Base-by-base conservation (phyloP, 2,797 vertebrate genomes). In the Acanthurus tractus region DNA sequence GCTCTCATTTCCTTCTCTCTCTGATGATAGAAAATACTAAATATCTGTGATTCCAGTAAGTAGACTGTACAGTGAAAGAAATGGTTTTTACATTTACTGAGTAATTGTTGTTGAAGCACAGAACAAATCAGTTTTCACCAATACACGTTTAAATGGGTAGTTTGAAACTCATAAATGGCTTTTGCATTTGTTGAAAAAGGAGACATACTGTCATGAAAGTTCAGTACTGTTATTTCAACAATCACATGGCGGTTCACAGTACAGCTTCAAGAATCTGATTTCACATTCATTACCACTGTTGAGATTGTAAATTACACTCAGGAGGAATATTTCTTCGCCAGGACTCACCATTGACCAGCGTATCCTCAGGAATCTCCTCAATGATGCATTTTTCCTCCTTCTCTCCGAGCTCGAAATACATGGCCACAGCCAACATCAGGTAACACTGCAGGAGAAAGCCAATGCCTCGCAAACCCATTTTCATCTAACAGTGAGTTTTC, bases 351-450 rank as follows among this genome's bases (percentile, higher is more conserved):
- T 95, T 95, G 59, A 97, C 93, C 85, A 97, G 70, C 0, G 91
- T 96, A 88, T 97, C 96, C 0, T 94, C 92, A 48, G 97, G 97
- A 90, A 98, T 73, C 9, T 99, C 97, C 87, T 98, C 96, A 1
- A 98, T 97, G 70, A 99, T 93, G 81, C 97, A 99, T 89, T 96
- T 98, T 85, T 97, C 95, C 85, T 96, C 96, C 89, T 92, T 93
- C 83, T 97, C 96, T 25, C 91, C 96, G 0, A 88, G 88, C 25
- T 97, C 96, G 89, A 98, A 98, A 88, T 95, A 98, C 92, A 98
- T 96, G 42, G 95, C 95, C 0, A 89, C 46, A 15, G 95, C 91
- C 79, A 95, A 72, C 70, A 93, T 82, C 83, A 96, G 83, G 84
- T 91, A 95, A 50, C 91, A 93, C 74, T 89, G 88, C 8, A 95